Percentiles rank a stretch among this genome's conserved stretches.
Conservation (phyloP, 2,113 vertebrate genomes). For the Sturnira hondurensis region DNA sequence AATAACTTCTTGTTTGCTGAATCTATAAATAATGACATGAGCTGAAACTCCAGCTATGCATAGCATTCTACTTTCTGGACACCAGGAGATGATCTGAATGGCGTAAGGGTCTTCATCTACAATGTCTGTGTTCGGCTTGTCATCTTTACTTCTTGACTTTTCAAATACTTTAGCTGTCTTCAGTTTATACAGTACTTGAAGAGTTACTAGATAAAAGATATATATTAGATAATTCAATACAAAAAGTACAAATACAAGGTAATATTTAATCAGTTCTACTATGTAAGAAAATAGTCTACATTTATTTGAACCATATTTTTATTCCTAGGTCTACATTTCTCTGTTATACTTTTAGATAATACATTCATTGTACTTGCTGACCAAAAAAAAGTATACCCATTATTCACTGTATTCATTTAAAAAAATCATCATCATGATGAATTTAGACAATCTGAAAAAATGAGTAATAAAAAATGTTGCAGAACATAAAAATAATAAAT, state of each 20-base stretch:
- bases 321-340: not conserved
- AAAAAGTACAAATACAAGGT: not conserved
- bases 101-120: conserved; percentile 98
- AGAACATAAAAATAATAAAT: not conserved
- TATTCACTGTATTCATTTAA: not conserved
- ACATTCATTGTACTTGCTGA: not conserved
- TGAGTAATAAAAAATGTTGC: not conserved
- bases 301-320: not conserved
- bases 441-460: not conserved
- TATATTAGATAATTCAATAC: conserved; percentile 44
- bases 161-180: conserved; percentile 99
- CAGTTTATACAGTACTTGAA: conserved; percentile 98
- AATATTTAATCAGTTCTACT: not conserved
- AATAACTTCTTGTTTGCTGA: conserved; percentile 96
- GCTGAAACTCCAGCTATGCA: conserved; percentile 97
- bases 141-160: conserved; percentile 93
- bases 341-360: not conserved
- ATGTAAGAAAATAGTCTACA: not conserved
- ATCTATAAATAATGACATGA: conserved; percentile 95
- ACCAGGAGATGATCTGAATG: conserved; percentile 98
- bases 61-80: conserved; percentile 96
- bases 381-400: not conserved
- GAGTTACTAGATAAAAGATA: conserved; percentile 87
- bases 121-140: conserved; percentile 90
- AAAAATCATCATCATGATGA: not conserved